A percentile compares a stretch with the other conserved stretches of the same genome.
Conservation (phyloP, 2,888 invertebrate species). For the Sylvicola cinctus region DNA sequence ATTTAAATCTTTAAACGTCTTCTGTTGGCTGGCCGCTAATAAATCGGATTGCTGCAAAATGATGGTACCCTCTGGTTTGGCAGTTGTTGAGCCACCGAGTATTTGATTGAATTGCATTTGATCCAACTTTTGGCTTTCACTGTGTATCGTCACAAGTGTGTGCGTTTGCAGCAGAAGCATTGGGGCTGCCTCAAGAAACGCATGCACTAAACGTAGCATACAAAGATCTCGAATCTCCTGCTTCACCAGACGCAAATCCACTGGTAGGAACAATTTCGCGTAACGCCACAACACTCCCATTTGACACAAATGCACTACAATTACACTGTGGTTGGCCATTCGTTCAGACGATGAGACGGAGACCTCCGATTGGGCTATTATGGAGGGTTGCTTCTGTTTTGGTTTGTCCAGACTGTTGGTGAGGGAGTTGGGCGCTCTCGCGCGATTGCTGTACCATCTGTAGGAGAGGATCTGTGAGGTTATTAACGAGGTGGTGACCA, state of each 20-base stretch:
- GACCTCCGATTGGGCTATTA: too few relatives aligned
- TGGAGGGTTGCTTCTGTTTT: too few relatives aligned
- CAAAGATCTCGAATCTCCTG: slow-evolving; percentile 56
- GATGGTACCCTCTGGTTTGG: neutral
- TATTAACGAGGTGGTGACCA: slow-evolving; percentile 50
- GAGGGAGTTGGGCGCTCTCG: too few relatives aligned
- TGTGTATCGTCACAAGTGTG: slow-evolving; percentile 33
- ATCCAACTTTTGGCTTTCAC: slow-evolving; percentile 13
- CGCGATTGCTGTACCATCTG: too few relatives aligned
- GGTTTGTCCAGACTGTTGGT: too few relatives aligned
- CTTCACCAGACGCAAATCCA: slow-evolving; percentile 61
- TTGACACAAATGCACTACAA: slow-evolving; percentile 42
- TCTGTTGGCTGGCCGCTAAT: slow-evolving; percentile 13
- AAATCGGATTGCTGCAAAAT: neutral
- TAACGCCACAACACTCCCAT: slow-evolving; percentile 63
- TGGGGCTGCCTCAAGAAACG: slow-evolving; percentile 74
- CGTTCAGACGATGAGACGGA: too few relatives aligned
- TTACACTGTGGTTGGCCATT: slow-evolving; percentile 29
- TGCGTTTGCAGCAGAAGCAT: slow-evolving; percentile 68
- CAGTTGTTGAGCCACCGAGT: too few relatives aligned
- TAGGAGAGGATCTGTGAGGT: slow-evolving; percentile 35
- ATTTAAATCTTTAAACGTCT: slow-evolving; percentile 51
- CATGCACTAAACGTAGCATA: slow-evolving; percentile 66
- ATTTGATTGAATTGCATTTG: too few relatives aligned
- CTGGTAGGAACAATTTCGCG: slow-evolving; percentile 64